Percentiles rank a stretch among this genome's conserved stretches.
phyloP scores from a whole-genome alignment of 1,140 invertebrate genomes.

The Heterodera schachtii region DNA sequence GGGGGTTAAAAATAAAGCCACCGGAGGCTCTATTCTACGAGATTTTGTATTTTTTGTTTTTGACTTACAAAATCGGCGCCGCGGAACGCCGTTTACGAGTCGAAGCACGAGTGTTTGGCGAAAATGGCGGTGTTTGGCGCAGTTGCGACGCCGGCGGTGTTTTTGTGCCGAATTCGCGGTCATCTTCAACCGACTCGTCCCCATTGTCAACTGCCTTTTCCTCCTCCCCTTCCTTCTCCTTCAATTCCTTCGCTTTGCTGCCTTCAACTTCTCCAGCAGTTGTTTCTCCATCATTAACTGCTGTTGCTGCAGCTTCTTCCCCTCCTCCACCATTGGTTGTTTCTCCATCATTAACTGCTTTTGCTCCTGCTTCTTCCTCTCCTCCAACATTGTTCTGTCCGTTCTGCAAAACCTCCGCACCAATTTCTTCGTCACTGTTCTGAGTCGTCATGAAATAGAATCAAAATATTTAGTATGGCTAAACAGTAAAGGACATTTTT shows the following conservation, averaged over 20 bases:
- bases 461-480: neutral
- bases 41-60: too few species aligned
- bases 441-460: neutral
- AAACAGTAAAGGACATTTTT: neutral
- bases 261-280: neutral
- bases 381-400: too few species aligned
- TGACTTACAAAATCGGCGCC: neutral
- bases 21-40: too few species aligned
- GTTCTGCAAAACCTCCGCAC: neutral
- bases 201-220: neutral
- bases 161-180: neutral
- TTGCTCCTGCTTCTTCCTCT: neutral
- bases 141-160: neutral
- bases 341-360: neutral
- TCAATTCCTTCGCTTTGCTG: neutral
- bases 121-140: neutral
- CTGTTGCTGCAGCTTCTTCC: neutral
- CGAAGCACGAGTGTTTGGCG: conserved; percentile 9
- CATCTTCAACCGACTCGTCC: neutral
- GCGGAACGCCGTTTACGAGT: conserved; percentile 10
- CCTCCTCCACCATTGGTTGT: neutral
- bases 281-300: neutral
- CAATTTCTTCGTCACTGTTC: neutral
- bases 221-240: neutral
- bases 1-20: too few species aligned